phyloP scores from a whole-genome alignment of 2,888 invertebrate species.

The Strigamia transsilvanica region DNA sequence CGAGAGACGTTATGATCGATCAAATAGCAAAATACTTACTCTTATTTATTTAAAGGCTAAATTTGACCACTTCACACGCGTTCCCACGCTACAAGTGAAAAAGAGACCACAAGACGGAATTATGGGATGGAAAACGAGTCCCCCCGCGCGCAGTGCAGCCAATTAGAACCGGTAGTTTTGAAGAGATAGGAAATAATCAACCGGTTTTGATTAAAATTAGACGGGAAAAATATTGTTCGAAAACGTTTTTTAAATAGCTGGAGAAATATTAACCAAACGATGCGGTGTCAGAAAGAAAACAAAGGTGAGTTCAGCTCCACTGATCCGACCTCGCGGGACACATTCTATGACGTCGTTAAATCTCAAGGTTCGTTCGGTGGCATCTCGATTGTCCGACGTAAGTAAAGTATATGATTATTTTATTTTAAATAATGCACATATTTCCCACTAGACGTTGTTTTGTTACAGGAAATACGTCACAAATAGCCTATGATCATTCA shows the following conservation, averaged over 20 bases:
- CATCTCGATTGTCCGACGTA: neutral
- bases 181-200: neutral
- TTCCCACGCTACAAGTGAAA: conserved; percentile 9
- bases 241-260: too few relatives aligned
- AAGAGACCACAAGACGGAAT: neutral
- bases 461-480: neutral
- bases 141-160: neutral
- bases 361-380: neutral
- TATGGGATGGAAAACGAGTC: neutral
- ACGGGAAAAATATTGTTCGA: too few relatives aligned
- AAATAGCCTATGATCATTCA: neutral
- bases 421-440: neutral
- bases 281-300: too few relatives aligned
- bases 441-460: neutral
- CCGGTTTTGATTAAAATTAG: too few relatives aligned
- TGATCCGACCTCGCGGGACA: neutral
- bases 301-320: too few relatives aligned
- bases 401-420: neutral
- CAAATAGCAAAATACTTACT: neutral
- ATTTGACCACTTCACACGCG: neutral
- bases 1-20: neutral
- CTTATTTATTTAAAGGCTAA: neutral
- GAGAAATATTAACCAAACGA: too few relatives aligned
- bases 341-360: neutral
- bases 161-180: neutral